phyloP scores from a whole-genome alignment of 2,888 invertebrate genomes.

The Ametastegia equiseti region DNA sequence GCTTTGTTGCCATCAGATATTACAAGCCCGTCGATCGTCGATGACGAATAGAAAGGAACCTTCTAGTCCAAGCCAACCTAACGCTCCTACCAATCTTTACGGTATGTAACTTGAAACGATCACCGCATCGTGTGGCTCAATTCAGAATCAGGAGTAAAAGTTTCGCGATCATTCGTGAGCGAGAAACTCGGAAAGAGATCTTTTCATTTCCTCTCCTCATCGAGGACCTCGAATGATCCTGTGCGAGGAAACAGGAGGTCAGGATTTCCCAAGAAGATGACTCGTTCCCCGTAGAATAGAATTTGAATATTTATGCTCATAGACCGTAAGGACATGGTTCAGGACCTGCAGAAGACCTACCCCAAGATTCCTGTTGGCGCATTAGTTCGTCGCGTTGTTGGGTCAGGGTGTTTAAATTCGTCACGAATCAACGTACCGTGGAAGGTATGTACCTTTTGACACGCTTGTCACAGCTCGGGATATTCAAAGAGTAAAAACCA shows the following conservation, averaged over 20 bases:
- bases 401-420: slow-evolving; percentile 14
- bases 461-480: not conserved
- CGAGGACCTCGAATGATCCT: not conserved
- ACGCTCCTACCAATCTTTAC: not conserved
- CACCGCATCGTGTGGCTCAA: not conserved
- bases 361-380: slow-evolving; percentile 7
- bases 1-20: slow-evolving; percentile 36
- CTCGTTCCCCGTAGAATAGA: not conserved
- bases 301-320: slow-evolving; percentile 16
- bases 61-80: not conserved
- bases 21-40: slow-evolving; percentile 18
- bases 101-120: slow-evolving; percentile 11
- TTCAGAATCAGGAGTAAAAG: not conserved
- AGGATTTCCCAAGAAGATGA: not conserved
- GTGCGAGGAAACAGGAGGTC: not conserved
- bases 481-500: not conserved
- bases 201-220: not conserved
- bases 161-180: not conserved
- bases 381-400: not conserved
- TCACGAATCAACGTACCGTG: slow-evolving; percentile 1
- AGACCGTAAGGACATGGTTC: not conserved
- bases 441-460: not conserved
- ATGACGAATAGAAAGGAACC: slow-evolving; percentile 21
- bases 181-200: not conserved
- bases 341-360: not conserved